Base-by-base conservation (phyloP, 2,113 vertebrate genomes). In the Lichenostomus cassidix region DNA sequence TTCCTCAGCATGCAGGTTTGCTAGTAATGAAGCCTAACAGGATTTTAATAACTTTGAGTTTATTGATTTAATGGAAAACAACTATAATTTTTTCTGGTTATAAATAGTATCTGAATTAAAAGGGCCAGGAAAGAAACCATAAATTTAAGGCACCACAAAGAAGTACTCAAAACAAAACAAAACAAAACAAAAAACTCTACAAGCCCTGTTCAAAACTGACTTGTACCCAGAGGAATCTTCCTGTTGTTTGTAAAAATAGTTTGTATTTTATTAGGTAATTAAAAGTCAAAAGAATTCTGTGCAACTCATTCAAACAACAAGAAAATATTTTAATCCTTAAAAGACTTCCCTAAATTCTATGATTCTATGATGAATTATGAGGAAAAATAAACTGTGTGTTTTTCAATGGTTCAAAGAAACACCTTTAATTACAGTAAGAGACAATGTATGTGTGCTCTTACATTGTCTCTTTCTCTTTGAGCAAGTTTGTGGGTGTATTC, bases 61-160 rank as follows among this genome's bases (percentile, higher is more conserved):
- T 79, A 91, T 76, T 52, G 84, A 90, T 93, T 76, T 65, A 73
- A 62, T 73, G 23, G 56, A 82, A 93, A 87, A 6, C 4, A 73
- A 8, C 11, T 39, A 56, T 31, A 52, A 53, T 68, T 80, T 79
- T 68, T 25, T 64, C 37, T 59, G 17, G 8, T 39, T 87, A 75
- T 68, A 84, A 91, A 64, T 47, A 89, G 1, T 12, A n/a, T 12
- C n/a, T 47, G 12, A 89, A n/a, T 75, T 68, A 44, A 46, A 58
- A 75, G 10, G 17, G 2, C 4, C 37, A 76, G 56, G 47, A 89
- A 84, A 68, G 16, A 87, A 90, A 23, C 15, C 5, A 76, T 35
- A 76, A 64, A 91, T 87, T 59, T 83, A 59, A 78, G 35, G 19
- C 10, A 81, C 4, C 4, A 15, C 35, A 39, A 71, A 76, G 17